Evolutionary conservation across 2,113 vertebrate species (phyloP).

Genomic region (Anser brachyrhynchus): DNA sequence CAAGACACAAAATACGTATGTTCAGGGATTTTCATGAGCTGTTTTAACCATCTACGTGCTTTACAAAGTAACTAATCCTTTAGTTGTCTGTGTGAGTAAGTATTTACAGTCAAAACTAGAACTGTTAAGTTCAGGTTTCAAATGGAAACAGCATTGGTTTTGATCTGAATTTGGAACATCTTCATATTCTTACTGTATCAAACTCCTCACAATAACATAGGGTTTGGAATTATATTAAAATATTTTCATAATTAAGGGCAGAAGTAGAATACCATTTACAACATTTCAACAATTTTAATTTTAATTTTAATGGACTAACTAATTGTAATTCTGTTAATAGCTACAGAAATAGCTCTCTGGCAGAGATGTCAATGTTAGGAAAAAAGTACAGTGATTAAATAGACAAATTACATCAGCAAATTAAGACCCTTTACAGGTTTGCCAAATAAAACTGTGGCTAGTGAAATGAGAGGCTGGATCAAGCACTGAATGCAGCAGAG

Average conservation of each 20-base stretch:
- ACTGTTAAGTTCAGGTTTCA: background rate
- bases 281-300: background rate
- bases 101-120: background rate
- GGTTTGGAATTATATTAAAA: background rate
- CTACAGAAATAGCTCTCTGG: background rate
- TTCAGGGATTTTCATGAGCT: background rate
- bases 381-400: background rate
- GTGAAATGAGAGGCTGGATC: constrained; percentile 14
- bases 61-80: background rate
- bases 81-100: background rate
- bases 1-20: background rate
- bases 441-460: background rate
- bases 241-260: background rate
- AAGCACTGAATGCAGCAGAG: background rate
- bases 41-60: background rate
- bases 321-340: background rate
- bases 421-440: background rate
- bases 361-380: background rate
- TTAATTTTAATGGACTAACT: background rate
- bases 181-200: background rate
- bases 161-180: constrained; percentile 4
- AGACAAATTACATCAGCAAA: background rate
- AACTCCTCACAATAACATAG: background rate
- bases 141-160: background rate
- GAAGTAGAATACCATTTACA: background rate